These are phyloP conservation scores for Saccostrea glomerata DNA, from an alignment of 1,140 invertebrate genomes.

Conservation along the genomic window DNA sequence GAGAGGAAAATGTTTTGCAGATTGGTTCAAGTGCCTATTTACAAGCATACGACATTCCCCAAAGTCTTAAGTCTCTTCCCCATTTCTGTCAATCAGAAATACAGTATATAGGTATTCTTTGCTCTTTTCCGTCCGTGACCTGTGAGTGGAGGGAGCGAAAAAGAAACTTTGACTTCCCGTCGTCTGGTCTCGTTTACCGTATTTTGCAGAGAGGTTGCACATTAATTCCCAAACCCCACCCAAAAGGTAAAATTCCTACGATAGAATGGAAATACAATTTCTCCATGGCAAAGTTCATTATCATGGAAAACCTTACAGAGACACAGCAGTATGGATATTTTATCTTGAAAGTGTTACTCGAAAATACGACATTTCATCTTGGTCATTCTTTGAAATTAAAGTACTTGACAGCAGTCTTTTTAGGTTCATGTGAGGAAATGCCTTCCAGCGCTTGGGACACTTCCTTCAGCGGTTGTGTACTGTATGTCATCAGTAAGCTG, in stretches of 20 bases:
- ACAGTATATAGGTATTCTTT: neutral
- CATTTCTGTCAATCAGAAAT: neutral
- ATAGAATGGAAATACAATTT: conserved; percentile 22
- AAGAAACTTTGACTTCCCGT: neutral
- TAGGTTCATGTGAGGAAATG: neutral
- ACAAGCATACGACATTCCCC: neutral
- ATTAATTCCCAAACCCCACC: neutral
- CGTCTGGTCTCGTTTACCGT: neutral
- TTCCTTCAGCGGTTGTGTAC: neutral
- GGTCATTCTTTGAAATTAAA: neutral
- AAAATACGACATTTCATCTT: neutral
- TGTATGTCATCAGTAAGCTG: neutral
- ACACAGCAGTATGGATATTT: neutral
- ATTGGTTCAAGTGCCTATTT: neutral
- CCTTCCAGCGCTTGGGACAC: neutral
- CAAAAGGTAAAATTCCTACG: neutral
- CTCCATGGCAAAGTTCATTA: neutral
- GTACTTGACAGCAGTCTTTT: neutral
- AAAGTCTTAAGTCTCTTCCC: neutral
- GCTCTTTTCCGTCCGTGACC: neutral
- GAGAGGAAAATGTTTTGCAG: neutral
- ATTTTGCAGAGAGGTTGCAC: neutral
- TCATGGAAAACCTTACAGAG: neutral
- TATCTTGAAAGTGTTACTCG: neutral
- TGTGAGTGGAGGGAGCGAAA: neutral